Evolutionary conservation across 2,797 vertebrate species (phyloP), one percentile per base, ranked within the genome.

Genomic region (Nasua narica): DNA sequence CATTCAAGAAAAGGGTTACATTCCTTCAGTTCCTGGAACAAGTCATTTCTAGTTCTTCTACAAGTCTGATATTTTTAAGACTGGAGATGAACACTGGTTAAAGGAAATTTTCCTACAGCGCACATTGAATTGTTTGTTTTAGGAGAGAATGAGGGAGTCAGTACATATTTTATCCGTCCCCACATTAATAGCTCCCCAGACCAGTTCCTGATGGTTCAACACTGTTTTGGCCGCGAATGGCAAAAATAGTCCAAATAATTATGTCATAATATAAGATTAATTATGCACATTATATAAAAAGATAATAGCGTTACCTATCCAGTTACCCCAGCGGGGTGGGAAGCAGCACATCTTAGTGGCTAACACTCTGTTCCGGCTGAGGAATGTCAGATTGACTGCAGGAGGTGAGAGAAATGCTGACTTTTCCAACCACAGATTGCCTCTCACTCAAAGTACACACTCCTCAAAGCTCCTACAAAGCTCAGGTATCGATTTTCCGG

Each of bases 221-320:
- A 93, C 92, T 97, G 7, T 86, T 89, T 67, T 96, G 52, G 56
- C 86, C 93, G 46, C 87, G 97, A 52, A 96, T 95, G 94, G 95
- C 94, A 98, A 97, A 48, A 78, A 88, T 82, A 96, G 60, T 84
- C 96, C 93, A 98, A 97, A 97, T 96, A 70, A n/a, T n/a, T n/a
- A n/a, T n/a, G n/a, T n/a, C n/a, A n/a, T n/a, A n/a, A n/a, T n/a
- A n/a, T n/a, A 96, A 83, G 95, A 97, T 97, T 98, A 98, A 96
- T 98, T 98, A 96, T 95, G 70, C 79, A 96, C 70, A 40, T 90
- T 96, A 82, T 69, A 60, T 96, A 95, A 94, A 96, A 92, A 98
- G 96, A 96, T 96, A 97, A 92, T 94, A 97, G 85, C 48, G 76
- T 94, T 98, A 97, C 86, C 81, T 95, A 98, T 97, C 94, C 93